Evolutionary conservation across 1,140 invertebrate species (phyloP).

Genomic region (Caenorhabditis latens): DNA sequence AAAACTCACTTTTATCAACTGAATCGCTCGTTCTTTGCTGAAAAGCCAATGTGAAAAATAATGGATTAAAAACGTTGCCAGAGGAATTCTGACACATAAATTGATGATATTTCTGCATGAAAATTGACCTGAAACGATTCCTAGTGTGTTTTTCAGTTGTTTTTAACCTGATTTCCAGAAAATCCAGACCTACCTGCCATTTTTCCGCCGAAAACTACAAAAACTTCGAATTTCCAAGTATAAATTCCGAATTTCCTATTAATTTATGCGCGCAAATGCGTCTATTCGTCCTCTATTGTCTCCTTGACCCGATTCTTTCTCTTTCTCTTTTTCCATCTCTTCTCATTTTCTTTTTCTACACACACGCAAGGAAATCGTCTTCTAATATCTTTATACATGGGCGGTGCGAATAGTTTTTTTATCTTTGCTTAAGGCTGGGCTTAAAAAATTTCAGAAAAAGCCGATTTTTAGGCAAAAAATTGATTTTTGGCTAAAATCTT

Average conservation of each 20-base stretch:
- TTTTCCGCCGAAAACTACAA: neutral
- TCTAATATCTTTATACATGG: neutral
- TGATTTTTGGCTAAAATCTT: neutral
- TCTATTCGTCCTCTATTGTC: neutral
- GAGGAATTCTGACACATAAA: neutral
- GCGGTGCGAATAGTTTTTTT: too few species aligned
- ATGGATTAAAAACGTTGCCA: conserved; percentile 22
- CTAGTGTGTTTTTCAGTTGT: neutral
- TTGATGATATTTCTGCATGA: conserved; percentile 5
- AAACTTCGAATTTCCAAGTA: neutral
- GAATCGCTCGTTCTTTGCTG: neutral
- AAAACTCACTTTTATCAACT: neutral
- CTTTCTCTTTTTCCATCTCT: neutral
- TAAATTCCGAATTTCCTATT: neutral
- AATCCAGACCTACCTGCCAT: neutral
- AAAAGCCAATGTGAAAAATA: conserved; percentile 31
- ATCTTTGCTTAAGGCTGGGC: too few species aligned
- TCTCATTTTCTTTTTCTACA: neutral
- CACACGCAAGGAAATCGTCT: neutral
- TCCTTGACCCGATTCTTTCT: neutral
- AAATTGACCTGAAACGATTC: neutral
- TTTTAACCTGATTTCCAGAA: neutral
- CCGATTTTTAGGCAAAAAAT: too few species aligned
- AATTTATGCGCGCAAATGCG: neutral
- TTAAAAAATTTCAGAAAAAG: too few species aligned